Conservation (phyloP, 2,113 vertebrate species). For the Oenanthe melanoleuca region DNA sequence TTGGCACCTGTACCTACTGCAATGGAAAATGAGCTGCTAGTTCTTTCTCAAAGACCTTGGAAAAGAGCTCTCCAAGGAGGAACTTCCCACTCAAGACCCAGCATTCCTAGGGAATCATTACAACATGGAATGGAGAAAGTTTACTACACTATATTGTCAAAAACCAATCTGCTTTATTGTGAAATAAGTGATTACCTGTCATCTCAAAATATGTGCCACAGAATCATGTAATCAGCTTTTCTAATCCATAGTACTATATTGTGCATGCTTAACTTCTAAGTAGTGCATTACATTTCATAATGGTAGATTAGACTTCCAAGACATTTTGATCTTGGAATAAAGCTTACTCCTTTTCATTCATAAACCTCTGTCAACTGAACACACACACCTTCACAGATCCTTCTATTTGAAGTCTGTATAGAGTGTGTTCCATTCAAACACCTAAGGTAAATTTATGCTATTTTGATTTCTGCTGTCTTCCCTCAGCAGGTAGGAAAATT, state of each 20-base stretch:
- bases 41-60: not conserved
- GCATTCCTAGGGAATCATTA: not conserved
- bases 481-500: not conserved
- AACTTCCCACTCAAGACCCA: not conserved
- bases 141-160: not conserved
- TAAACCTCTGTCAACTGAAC: not conserved
- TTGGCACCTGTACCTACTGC: not conserved
- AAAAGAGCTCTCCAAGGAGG: not conserved
- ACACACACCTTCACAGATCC: not conserved
- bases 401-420: not conserved
- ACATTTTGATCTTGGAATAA: not conserved
- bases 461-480: not conserved
- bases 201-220: not conserved
- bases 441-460: not conserved
- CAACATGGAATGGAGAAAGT: not conserved
- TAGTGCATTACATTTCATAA: not conserved
- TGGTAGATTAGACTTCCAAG: not conserved
- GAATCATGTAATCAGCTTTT: not conserved
- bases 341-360: not conserved
- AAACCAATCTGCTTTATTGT: not conserved
- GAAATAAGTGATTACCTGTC: not conserved
- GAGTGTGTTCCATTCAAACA: not conserved
- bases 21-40: not conserved
- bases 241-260: not conserved
- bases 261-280: not conserved